phyloP scores from a whole-genome alignment of 2,113 vertebrate species.

The Myxocyprinus asiaticus region DNA sequence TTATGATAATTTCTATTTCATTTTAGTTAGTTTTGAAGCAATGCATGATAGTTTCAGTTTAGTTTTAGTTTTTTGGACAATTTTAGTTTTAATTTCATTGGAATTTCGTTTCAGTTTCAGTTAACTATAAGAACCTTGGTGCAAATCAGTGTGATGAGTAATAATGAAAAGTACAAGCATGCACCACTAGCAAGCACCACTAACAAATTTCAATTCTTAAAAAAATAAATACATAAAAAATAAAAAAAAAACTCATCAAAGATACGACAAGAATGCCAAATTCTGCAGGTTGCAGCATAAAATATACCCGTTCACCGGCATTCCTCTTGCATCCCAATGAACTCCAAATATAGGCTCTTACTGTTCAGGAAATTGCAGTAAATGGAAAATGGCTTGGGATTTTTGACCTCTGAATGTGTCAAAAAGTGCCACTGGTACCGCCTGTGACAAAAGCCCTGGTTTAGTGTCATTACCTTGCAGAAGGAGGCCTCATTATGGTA shows the following conservation, averaged over 20 bases:
- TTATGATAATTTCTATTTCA: too few relatives aligned
- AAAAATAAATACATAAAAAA: too few relatives aligned
- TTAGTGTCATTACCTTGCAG: slow-evolving; percentile 38
- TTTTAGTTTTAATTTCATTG: too few relatives aligned
- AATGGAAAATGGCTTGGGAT: slow-evolving; percentile 40
- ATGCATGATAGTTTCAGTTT: too few relatives aligned
- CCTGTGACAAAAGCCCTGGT: slow-evolving; percentile 43
- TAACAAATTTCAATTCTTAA: too few relatives aligned
- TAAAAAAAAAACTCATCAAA: neutral
- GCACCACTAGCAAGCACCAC: too few relatives aligned
- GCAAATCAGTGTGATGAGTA: too few relatives aligned
- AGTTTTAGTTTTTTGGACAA: too few relatives aligned
- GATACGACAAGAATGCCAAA: neutral
- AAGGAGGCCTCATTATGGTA: slow-evolving; percentile 67
- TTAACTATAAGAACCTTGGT: too few relatives aligned
- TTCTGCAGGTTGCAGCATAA: slow-evolving; percentile 7
- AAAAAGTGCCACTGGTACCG: slow-evolving; percentile 32
- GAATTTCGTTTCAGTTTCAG: too few relatives aligned
- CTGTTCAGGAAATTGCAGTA: slow-evolving; percentile 32
- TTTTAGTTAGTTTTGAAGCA: too few relatives aligned
- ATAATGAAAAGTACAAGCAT: too few relatives aligned
- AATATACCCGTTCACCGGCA: neutral
- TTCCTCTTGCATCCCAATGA: neutral
- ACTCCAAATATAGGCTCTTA: slow-evolving; percentile 41
- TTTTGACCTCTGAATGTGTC: slow-evolving; percentile 39